Evolutionary conservation across 2,888 invertebrate species (phyloP).

Genomic region (Tinea pellionella): DNA sequence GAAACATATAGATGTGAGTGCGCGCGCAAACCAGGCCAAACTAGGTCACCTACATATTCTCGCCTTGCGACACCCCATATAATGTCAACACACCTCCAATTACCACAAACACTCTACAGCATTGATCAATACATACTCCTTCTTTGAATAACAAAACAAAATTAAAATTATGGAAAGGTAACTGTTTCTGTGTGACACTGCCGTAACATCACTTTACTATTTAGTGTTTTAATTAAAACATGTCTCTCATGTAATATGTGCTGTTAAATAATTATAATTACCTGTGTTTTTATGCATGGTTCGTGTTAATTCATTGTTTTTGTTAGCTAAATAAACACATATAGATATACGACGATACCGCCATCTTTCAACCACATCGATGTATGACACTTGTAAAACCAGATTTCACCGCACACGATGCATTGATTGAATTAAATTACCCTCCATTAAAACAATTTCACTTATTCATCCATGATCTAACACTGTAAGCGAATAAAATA

Average conservation of each 20-base stretch:
- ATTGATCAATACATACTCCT: conserved; percentile 37
- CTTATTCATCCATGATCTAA: background rate
- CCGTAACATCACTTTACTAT: background rate
- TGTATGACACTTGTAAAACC: conserved; percentile 34
- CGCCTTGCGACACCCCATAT: conserved; percentile 41
- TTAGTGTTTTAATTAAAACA: no score
- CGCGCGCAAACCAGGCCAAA: conserved; percentile 50
- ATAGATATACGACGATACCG: conserved; percentile 24
- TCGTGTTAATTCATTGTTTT: background rate
- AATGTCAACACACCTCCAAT: conserved; percentile 54
- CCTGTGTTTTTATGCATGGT: background rate
- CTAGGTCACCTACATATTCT: conserved; percentile 44
- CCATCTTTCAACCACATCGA: conserved; percentile 35
- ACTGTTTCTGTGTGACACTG: background rate
- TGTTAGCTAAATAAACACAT: conserved; percentile 8
- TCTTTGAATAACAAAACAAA: no score
- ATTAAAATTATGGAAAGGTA: no score
- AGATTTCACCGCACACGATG: conserved; percentile 31
- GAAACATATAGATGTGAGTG: conserved; percentile 7
- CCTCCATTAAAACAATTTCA: background rate
- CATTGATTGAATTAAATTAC: conserved; percentile 16
- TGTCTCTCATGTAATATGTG: no score
- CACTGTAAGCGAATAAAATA: background rate
- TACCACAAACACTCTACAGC: conserved; percentile 25
- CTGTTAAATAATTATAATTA: background rate